Evolutionary conservation across 2,797 vertebrate species (phyloP).

Genomic region (Rachycentron canadum): DNA sequence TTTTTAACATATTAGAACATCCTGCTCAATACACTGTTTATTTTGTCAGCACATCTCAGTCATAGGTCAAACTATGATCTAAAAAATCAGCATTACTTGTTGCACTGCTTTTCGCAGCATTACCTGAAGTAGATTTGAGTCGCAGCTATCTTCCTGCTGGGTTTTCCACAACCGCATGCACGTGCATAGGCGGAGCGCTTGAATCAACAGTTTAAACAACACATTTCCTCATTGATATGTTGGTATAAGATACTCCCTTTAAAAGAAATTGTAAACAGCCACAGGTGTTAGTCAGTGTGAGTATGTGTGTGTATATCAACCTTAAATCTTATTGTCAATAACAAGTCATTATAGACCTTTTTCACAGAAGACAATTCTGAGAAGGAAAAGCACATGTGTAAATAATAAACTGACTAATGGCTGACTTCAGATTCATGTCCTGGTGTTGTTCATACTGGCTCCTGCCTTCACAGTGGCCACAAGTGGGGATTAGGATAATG

Average conservation of each 20-base stretch:
- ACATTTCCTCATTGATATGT: neutral
- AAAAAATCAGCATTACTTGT: neutral
- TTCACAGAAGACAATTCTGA: neutral
- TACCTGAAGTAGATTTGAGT: neutral
- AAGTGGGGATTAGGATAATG: too few species aligned
- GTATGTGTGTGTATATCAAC: neutral
- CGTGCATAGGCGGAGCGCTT: neutral
- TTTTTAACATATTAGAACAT: neutral
- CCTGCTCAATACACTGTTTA: neutral
- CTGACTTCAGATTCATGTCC: neutral
- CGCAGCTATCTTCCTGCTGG: neutral
- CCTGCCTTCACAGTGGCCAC: too few species aligned
- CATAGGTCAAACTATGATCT: neutral
- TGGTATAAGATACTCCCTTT: neutral
- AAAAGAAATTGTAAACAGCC: neutral
- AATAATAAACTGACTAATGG: neutral
- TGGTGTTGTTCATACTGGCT: neutral
- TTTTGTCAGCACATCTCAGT: conserved; percentile 13
- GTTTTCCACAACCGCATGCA: neutral
- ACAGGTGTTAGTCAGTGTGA: neutral
- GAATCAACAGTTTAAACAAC: conserved; percentile 18
- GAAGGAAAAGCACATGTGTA: neutral
- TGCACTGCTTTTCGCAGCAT: neutral
- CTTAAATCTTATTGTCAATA: neutral
- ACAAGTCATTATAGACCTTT: neutral